These are phyloP conservation scores for Hetaerina titia DNA, from an alignment of 2,888 invertebrate species.

Conservation along the genomic window DNA sequence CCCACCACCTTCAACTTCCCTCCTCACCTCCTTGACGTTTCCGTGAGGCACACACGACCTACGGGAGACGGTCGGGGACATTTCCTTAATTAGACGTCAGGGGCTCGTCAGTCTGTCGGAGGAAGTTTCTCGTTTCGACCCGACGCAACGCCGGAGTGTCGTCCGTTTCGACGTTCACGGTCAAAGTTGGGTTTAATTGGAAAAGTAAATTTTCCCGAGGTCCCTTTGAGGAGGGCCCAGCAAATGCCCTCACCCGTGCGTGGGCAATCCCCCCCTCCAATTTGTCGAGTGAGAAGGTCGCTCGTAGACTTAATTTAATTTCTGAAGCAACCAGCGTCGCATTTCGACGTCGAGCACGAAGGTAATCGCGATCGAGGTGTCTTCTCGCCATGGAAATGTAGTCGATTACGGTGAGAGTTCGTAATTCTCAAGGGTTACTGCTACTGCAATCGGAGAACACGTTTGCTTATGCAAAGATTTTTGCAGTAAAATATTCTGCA, in stretches of 20 bases:
- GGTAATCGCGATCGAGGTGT: no score
- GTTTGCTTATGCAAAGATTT: no score
- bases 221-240: background rate
- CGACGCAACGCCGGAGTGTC: background rate
- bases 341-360: background rate
- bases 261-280: background rate
- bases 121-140: background rate
- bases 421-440: no score
- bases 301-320: background rate
- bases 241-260: background rate
- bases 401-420: no score
- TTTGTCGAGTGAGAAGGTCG: background rate
- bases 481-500: no score
- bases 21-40: background rate
- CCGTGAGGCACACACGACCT: background rate
- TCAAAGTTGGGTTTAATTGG: conserved; percentile 9
- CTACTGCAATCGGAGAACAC: no score
- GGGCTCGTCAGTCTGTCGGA: background rate
- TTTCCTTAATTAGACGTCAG: conserved; percentile 21
- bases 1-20: background rate
- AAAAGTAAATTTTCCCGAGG: background rate
- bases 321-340: background rate
- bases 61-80: background rate
- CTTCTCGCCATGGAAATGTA: no score
- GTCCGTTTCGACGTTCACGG: background rate